Conservation (phyloP, 2,113 vertebrate genomes). For the Rhodinocichla rosea region DNA sequence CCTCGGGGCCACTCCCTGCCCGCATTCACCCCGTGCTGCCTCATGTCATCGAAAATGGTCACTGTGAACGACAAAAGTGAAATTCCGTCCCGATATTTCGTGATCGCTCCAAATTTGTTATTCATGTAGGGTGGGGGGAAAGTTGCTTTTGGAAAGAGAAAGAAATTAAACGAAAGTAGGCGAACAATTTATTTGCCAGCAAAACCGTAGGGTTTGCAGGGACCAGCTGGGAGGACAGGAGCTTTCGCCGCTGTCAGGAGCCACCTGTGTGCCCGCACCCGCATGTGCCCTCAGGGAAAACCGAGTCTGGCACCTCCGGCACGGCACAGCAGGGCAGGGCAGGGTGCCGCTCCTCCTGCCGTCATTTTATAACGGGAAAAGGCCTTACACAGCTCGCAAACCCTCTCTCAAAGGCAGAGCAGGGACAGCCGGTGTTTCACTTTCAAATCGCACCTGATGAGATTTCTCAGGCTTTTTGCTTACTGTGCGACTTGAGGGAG, state of each 20-base stretch:
- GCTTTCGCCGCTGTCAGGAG: not conserved
- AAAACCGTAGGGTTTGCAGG: not conserved
- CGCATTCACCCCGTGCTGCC: not conserved
- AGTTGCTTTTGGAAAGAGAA: not conserved
- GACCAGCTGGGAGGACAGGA: not conserved
- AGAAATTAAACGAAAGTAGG: not conserved
- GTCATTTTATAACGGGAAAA: not conserved
- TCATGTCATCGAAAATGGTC: not conserved
- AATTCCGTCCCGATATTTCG: not conserved
- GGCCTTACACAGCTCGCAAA: not conserved
- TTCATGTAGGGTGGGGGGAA: rapidly evolving
- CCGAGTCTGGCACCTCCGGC: not conserved
- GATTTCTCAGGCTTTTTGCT: not conserved
- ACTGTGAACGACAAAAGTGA: not conserved
- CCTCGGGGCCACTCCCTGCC: not conserved
- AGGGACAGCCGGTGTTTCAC: not conserved
- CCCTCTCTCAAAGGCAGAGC: not conserved
- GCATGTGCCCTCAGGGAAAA: not conserved
- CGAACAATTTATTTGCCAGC: not conserved
- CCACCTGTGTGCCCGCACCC: not conserved
- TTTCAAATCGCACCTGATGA: not conserved
- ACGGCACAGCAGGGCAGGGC: not conserved
- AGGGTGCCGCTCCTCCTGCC: not conserved
- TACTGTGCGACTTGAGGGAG: not conserved
- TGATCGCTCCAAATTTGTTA: not conserved